Base-by-base conservation (phyloP, 2,113 vertebrate genomes). In the Trochalopteron elliotii region DNA sequence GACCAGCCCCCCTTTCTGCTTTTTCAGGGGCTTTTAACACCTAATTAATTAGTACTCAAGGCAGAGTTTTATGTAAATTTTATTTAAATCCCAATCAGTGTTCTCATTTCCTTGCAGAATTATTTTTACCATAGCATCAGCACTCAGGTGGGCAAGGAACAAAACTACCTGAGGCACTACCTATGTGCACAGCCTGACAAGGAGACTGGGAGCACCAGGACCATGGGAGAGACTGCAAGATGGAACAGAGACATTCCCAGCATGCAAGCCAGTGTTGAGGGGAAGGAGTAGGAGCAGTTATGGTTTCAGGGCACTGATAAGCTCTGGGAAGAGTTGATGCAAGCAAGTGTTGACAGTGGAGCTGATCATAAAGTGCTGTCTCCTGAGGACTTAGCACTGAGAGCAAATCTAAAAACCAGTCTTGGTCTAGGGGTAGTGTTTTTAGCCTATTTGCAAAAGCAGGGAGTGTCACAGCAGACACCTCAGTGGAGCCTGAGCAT, bases 71-170 rank as follows among this genome's bases (percentile, higher is more conserved):
- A 98, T 97, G 97, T 87, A 98, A 98, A 97, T 97, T 89, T 91
- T 97, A 98, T 97, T 98, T 97, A 97, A 98, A 97, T 98, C 87
- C 82, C 88, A 97, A 97, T 97, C 96, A 98, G 82, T 65, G 87
- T 71, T 97, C 96, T 95, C 94, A 94, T 97, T 97, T 98, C 95
- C 96, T 75, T 94, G 83, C 90, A 84, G 79, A 89, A 87, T 96
- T 98, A 97, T 98, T 98, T 98, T 97, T 98, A 95, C 87, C 85
- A 77, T 44, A 95, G 72, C 75, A 10, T 67, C 94, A 97, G 86
- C 79, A 92, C 87, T 95, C 77, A 93, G 93, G 74, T 96, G 93
- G 95, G 94, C 85, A 91, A 82, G 81, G 89, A 96, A 95, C 82
- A 96, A 86, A 96, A 82, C 67, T 47, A 70, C 84, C 92, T 56